Evolutionary conservation across 2,888 invertebrate species (phyloP), one percentile per base, ranked within the genome.

Genomic region (Drosophila mercatorum): DNA sequence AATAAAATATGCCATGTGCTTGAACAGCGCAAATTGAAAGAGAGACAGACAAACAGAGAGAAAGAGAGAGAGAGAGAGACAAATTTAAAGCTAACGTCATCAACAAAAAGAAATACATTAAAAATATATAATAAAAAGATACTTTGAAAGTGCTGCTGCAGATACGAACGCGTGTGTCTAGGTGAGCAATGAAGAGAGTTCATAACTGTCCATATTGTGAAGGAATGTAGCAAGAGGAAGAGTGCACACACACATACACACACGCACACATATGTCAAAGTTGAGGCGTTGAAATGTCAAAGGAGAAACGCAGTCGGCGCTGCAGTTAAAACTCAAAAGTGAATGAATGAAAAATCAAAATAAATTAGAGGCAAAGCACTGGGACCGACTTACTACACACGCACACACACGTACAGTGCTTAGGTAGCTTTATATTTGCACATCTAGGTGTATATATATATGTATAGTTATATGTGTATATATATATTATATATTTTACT

Each of bases 71-170:
- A 51, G 55, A 81, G 31, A 12, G 26, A 12, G 3, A 66, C 68
- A 61, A 75, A 72, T 56, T 72, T 40, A 60, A 62, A 74, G 72
- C 81, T 88, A 85, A 89, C 88, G 89, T 89, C 84, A 88, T 88
- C 83, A 73, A 85, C 88, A 70, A 60, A 52, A 38, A 78, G 81
- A 81, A 17, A 59, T 49, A 59, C 44, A 26, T 40, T 46, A 44
- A 22, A 34, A n/a, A 26, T 52, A 68, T 6, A 49, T n/a, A 81
- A 53, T 5, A 41, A 6, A 55, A 65, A 75, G 14, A 75, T 64
- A 80, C 63, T 66, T 70, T 67, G 62, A 68, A 82, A 80, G 67
- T 75, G 76, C 57, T 36, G 61, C 34, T 44, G 66, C 31, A 41
- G 38, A 52, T 47, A 61, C 56, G 44, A 47, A 49, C 62, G 67